phyloP scores from a whole-genome alignment of 2,888 invertebrate species.

The Cosmia pyralina region DNA sequence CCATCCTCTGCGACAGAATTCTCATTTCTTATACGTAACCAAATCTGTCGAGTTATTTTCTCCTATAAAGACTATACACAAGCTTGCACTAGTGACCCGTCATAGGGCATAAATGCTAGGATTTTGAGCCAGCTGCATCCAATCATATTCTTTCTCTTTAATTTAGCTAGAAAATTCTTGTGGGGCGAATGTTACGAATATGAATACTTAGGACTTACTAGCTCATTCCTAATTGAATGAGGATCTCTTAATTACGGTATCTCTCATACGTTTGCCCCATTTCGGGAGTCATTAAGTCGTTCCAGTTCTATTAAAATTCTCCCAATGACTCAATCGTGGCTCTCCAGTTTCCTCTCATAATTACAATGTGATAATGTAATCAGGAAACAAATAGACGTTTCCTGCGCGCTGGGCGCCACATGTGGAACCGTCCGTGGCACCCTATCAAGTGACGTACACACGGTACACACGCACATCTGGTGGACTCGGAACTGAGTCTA shows the following conservation, averaged over 20 bases:
- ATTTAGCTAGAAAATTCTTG: background rate
- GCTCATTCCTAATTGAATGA: slow-evolving; percentile 2
- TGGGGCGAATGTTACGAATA: background rate
- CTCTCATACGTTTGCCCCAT: slow-evolving; percentile 2
- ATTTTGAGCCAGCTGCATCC: too few species aligned
- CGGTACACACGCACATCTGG: slow-evolving; percentile 75
- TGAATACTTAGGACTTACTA: background rate
- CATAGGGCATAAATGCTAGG: background rate
- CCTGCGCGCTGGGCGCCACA: slow-evolving; percentile 74
- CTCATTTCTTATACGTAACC: background rate
- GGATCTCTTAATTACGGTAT: slow-evolving; percentile 3
- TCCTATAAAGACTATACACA: background rate
- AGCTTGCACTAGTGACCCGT: background rate
- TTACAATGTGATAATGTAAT: slow-evolving; percentile 74
- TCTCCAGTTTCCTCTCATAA: slow-evolving; percentile 58
- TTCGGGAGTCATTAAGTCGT: slow-evolving; percentile 15
- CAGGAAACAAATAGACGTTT: slow-evolving; percentile 78
- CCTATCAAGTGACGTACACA: slow-evolving; percentile 65
- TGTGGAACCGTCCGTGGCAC: slow-evolving; percentile 66
- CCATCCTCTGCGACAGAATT: background rate
- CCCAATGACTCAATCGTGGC: slow-evolving; percentile 48
- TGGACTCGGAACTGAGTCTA: slow-evolving; percentile 75
- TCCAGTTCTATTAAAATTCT: slow-evolving; percentile 35
- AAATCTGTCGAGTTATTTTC: background rate
- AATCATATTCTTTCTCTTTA: background rate